Percentiles rank a stretch among this genome's conserved stretches.
These are phyloP conservation scores for Chelonia mydas DNA, from an alignment of 2,797 vertebrate genomes.

Conservation along the genomic window DNA sequence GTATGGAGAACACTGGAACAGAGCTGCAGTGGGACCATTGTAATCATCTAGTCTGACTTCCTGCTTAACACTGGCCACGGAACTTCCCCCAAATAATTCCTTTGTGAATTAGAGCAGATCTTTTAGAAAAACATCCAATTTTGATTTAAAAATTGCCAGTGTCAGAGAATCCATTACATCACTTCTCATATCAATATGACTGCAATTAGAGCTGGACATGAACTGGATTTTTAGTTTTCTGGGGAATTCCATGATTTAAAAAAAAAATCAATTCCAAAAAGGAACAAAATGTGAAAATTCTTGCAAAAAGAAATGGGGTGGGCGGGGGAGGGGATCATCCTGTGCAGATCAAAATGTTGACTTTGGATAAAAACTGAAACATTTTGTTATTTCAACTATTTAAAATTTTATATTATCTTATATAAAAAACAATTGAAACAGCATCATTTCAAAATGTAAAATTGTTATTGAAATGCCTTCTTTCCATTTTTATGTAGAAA, in stretches of 20 bases:
- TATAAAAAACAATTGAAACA: background rate
- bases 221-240: background rate
- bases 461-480: background rate
- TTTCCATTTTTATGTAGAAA: background rate
- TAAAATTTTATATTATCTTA: background rate
- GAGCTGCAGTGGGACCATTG: background rate
- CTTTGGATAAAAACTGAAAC: background rate
- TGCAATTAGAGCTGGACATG: background rate
- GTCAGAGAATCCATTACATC: background rate
- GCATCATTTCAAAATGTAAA: background rate
- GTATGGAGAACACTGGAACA: background rate
- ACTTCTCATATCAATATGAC: background rate
- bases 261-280: background rate
- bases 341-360: background rate
- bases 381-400: background rate
- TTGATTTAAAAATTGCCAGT: too few relatives aligned
- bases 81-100: too few relatives aligned
- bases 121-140: too few relatives aligned
- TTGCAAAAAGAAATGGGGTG: background rate
- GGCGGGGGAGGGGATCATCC: background rate
- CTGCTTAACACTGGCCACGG: background rate
- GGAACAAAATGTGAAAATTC: conserved; percentile 3
- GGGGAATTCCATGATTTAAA: background rate
- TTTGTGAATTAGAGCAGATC: too few relatives aligned
- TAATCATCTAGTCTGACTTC: background rate